Evolutionary conservation across 2,113 vertebrate genomes (phyloP).

Genomic region (Heliornis fulica): DNA sequence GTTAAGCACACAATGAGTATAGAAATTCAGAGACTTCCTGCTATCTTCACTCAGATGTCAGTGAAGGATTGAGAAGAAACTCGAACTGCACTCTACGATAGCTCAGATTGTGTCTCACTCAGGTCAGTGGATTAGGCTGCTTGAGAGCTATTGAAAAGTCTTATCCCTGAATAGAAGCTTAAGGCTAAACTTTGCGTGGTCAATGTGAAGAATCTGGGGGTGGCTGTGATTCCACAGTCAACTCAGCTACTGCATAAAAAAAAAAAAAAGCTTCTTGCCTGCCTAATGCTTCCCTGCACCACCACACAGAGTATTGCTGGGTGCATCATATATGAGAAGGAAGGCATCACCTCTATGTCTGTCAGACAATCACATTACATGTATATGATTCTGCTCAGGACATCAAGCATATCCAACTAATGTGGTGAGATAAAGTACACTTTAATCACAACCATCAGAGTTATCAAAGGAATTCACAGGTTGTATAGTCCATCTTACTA

Average conservation of each 20-base stretch:
- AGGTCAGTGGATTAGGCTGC: background rate
- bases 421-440: background rate
- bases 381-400: background rate
- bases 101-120: background rate
- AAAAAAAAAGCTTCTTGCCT: background rate
- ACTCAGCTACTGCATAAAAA: background rate
- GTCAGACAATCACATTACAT: background rate
- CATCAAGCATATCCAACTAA: background rate
- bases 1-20: background rate
- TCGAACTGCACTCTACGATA: background rate
- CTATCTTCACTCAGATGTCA: background rate
- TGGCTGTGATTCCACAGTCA: background rate
- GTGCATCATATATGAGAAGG: background rate
- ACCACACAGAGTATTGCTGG: background rate
- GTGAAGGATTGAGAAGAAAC: background rate
- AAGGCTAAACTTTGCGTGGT: background rate
- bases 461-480: background rate
- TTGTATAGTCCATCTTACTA: background rate
- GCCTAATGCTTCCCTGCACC: background rate
- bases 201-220: background rate
- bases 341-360: background rate
- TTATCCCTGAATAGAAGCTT: background rate
- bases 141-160: background rate
- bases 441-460: background rate
- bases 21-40: background rate